Evolutionary conservation across 2,113 vertebrate genomes (phyloP).

Genomic region (cattle (Bos taurus)): ARS-UCD2.0 NC_037328.1:142138501-142139000

Average conservation of each 20-base stretch:
- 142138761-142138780: fast-evolving
- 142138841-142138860: fast-evolving
- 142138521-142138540: not conserved
- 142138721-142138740: not conserved
- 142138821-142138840: not conserved
- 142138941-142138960: not conserved
- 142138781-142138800: not conserved
- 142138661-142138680: not conserved
- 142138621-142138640: fast-evolving
- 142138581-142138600: not conserved
- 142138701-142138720: fast-evolving
- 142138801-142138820: not conserved
- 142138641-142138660: not conserved
- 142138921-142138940: fast-evolving
- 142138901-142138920: no score
- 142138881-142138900: not conserved
- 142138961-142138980: no score
- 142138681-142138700: fast-evolving
- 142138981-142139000: fast-evolving
- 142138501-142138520: not conserved
- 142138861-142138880: not conserved
- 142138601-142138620: not conserved
- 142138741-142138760: not conserved
- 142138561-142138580: fast-evolving
- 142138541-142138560: not conserved